Percentiles rank a stretch among this genome's conserved stretches.
Evolutionary conservation across 2,888 invertebrate genomes (phyloP).

Genomic region (Torymus tubicola): DNA sequence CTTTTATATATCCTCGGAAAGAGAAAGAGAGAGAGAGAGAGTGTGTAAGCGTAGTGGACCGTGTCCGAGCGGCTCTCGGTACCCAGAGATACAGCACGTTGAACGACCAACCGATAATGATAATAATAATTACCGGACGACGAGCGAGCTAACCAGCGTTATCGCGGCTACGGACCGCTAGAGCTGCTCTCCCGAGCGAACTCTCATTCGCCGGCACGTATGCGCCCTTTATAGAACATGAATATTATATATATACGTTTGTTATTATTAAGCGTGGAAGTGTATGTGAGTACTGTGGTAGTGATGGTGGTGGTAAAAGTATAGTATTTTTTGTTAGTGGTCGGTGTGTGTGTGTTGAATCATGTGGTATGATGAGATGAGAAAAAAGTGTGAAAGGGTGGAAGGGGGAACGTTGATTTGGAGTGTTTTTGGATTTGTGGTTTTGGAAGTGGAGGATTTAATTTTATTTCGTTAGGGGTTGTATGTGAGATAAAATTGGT

Average conservation of each 20-base stretch:
- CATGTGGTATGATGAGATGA: too few relatives aligned
- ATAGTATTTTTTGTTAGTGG: too few relatives aligned
- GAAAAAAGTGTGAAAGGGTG: too few relatives aligned
- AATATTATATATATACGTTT: slow-evolving; percentile 15
- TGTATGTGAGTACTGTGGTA: too few relatives aligned
- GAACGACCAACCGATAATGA: slow-evolving; percentile 60
- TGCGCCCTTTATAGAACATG: not conserved
- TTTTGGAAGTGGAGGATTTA: too few relatives aligned
- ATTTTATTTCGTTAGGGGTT: too few relatives aligned
- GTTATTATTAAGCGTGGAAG: not conserved
- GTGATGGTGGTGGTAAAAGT: too few relatives aligned
- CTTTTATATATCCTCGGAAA: not conserved
- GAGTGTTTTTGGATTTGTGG: too few relatives aligned
- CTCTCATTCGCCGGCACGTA: slow-evolving; percentile 46
- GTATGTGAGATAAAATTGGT: too few relatives aligned
- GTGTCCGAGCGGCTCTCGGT: slow-evolving; percentile 22
- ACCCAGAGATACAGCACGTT: slow-evolving; percentile 75
- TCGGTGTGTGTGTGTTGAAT: too few relatives aligned
- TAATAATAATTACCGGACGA: slow-evolving; percentile 51
- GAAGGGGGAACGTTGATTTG: too few relatives aligned
- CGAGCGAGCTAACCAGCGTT: not conserved
- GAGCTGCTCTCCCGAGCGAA: not conserved
- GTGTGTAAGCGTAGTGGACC: not conserved
- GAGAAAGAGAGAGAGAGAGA: slow-evolving; percentile 1
- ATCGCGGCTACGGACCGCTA: slow-evolving; percentile 5